A percentile compares a stretch with the other conserved stretches of the same genome.
Conservation (phyloP, 2,113 vertebrate species). For the Anhinga anhinga region DNA sequence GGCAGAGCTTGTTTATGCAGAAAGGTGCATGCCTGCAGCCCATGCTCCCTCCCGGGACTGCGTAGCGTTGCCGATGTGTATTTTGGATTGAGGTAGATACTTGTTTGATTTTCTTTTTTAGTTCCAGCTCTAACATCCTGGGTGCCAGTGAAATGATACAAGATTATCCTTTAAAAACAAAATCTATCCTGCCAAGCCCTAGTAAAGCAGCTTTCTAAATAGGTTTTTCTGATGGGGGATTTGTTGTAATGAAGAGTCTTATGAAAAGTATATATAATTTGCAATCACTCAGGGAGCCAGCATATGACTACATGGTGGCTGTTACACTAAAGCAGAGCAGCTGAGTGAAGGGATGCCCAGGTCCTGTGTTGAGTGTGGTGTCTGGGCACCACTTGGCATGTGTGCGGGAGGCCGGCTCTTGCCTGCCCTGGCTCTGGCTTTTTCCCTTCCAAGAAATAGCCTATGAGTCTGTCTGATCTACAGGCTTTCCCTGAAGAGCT, state of each 20-base stretch:
- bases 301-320: fast-evolving
- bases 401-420: not conserved
- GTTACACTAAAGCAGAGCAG: fast-evolving
- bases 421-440: not conserved
- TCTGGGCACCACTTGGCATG: fast-evolving
- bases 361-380: not conserved
- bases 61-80: fast-evolving
- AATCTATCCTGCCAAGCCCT: not conserved
- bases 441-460: fast-evolving
- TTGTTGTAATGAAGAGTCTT: not conserved
- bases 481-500: fast-evolving
- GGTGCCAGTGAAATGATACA: not conserved
- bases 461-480: fast-evolving
- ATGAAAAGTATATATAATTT: not conserved
- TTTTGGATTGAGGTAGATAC: not conserved
- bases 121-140: not conserved
- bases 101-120: not conserved
- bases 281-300: not conserved
- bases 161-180: not conserved
- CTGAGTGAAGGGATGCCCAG: not conserved
- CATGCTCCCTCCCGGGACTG: fast-evolving
- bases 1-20: not conserved
- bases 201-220: not conserved
- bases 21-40: not conserved
- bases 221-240: not conserved